Evolutionary conservation across 1,140 invertebrate genomes (phyloP).

Genomic region (Lysiphlebus fabarum): DNA sequence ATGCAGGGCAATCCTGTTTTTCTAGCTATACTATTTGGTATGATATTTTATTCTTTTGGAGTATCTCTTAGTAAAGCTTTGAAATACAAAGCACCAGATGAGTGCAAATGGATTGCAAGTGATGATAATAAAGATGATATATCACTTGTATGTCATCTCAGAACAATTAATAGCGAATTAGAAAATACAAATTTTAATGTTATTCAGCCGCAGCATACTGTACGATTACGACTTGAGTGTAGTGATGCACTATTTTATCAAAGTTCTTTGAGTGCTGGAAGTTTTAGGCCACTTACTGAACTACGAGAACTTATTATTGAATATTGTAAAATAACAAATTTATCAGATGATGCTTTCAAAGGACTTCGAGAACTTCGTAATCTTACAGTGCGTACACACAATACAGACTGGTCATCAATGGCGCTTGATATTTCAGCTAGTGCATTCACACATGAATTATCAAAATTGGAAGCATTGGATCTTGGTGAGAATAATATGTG

Average conservation of each 20-base stretch:
- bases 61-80: constrained; percentile 68
- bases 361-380: constrained; percentile 78
- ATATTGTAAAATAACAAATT: constrained; percentile 84
- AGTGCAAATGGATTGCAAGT: constrained; percentile 75
- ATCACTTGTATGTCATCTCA: constrained; percentile 73
- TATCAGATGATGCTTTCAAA: constrained; percentile 79
- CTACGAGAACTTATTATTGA: constrained; percentile 81
- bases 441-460: constrained; percentile 71
- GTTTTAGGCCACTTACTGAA: constrained; percentile 78
- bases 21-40: constrained; percentile 61
- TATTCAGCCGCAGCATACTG: constrained; percentile 82
- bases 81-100: constrained; percentile 78
- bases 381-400: constrained; percentile 82
- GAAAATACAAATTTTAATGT: constrained; percentile 88
- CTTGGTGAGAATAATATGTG: constrained; percentile 86
- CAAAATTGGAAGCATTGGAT: constrained; percentile 74
- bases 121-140: constrained; percentile 67
- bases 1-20: constrained; percentile 54
- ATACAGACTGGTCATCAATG: constrained; percentile 84
- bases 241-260: constrained; percentile 82
- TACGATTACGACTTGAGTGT: constrained; percentile 76
- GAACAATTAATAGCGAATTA: constrained; percentile 83
- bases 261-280: constrained; percentile 79
- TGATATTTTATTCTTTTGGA: constrained; percentile 65
- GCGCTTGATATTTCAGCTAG: constrained; percentile 73